Base-by-base conservation (phyloP, 2,888 invertebrate genomes). In the Andrena flavipes region DNA sequence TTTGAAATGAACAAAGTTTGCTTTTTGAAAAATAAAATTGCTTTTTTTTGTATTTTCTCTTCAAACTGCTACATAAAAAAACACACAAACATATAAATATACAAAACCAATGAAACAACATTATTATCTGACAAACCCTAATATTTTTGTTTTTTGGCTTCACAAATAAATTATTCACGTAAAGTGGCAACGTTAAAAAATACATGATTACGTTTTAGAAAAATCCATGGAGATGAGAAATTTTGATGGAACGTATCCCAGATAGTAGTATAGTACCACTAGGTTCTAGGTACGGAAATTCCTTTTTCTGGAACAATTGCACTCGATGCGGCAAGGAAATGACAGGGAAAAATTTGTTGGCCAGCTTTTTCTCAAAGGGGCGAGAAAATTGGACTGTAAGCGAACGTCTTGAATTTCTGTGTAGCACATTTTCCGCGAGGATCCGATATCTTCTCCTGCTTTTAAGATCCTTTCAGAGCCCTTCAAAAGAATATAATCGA, bases 401-500 rank as follows among this genome's bases (percentile, higher is more conserved):
- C 48, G 65, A 70, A 54, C 54, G 74, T 63, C 70, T 63, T 74
- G 80, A 60, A 62, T 81, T 74, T 63, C 74, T 60, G 54, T 67
- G 70, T 51, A 20, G 20, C 51, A 42, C 51, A 30, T 33, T 65
- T 80, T 30, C 59, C 29, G 30, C 67, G 23, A 26, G 73, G 64
- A 79, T 74, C 81, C 81, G 81, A 81, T 81, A 81, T 79, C 79
- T 67, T 30, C 56, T 30, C 56, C 62, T 16, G 16, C 68, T 74
- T 65, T 79, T 59, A 73, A 74, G 42, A 54, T 81, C 64, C 79
- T 79, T 79, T 81, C 79, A 65, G 62, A 33, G 33, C 33, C 42
- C 54, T 26, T 81, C 80, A 60, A 80, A 69, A 74, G 54, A 67
- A 60, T 42, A 69, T 81, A 81, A 81, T 80, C 82, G 80, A 82